These are phyloP conservation scores for Lycophotia porphyrea DNA, from an alignment of 2,888 invertebrate species.

Conservation along the genomic window DNA sequence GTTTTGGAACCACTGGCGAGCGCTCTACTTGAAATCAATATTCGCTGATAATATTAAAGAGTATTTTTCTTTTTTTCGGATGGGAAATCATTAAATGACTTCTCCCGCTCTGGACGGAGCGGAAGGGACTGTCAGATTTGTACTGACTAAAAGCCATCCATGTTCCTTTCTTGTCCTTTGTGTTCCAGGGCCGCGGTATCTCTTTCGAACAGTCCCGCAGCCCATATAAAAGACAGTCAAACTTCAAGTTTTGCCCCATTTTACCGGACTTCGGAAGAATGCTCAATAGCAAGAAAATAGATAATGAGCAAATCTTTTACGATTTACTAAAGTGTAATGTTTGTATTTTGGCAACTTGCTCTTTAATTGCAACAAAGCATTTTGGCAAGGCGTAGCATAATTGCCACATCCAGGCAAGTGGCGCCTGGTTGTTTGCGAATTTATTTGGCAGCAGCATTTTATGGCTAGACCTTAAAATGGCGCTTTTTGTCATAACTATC, in stretches of 20 bases:
- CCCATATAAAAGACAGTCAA: not conserved
- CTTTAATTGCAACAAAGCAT: slow-evolving; percentile 14
- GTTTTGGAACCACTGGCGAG: not conserved
- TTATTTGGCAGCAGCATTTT: slow-evolving; percentile 30
- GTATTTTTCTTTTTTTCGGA: too few relatives aligned
- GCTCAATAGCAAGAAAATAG: not conserved
- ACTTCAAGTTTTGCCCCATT: not conserved
- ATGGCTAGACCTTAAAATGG: not conserved
- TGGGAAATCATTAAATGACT: too few relatives aligned
- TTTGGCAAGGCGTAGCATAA: slow-evolving; percentile 24
- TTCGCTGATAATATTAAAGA: not conserved
- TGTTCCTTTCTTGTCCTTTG: too few relatives aligned
- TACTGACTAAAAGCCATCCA: too few relatives aligned
- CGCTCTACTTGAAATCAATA: not conserved
- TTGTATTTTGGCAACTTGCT: slow-evolving; percentile 7
- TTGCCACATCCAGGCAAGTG: slow-evolving; percentile 7
- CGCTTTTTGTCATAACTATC: not conserved
- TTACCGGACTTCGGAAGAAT: not conserved
- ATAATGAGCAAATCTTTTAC: not conserved
- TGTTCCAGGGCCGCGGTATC: too few relatives aligned
- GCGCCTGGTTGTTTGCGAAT: not conserved
- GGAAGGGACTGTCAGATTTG: too few relatives aligned
- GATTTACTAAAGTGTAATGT: not conserved
- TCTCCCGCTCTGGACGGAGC: too few relatives aligned
- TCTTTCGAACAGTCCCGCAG: too few relatives aligned